phyloP scores from a whole-genome alignment of 1,140 invertebrate species.

The Drosophila pallidifrons region DNA sequence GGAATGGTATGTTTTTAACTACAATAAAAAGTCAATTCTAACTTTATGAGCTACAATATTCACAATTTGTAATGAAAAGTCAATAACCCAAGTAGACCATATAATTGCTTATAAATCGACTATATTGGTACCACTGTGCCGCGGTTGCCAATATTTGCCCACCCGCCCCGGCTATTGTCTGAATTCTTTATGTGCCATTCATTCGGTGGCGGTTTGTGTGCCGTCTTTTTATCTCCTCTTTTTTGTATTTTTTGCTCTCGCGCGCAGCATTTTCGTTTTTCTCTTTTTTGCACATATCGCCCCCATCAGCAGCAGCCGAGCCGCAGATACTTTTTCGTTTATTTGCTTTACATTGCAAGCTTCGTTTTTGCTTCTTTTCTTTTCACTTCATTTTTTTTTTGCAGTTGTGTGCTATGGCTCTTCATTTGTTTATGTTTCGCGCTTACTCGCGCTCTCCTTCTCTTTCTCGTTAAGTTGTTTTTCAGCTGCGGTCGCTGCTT shows the following conservation, averaged over 20 bases:
- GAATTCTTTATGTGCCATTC: conserved; percentile 75
- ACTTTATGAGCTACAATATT: no score
- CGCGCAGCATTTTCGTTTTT: conserved; percentile 55
- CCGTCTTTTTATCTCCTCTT: conserved; percentile 65
- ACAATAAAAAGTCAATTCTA: no score
- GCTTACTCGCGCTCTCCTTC: conserved; percentile 60
- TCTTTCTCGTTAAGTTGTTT: conserved; percentile 38
- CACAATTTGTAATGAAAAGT: no score
- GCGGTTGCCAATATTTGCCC: conserved; percentile 50
- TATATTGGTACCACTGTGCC: conserved; percentile 41
- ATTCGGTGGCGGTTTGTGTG: conserved; percentile 75
- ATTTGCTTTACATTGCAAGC: conserved; percentile 44
- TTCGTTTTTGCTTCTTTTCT: conserved; percentile 35
- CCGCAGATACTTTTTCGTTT: conserved; percentile 43
- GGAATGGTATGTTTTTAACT: no score
- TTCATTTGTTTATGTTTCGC: conserved; percentile 76
- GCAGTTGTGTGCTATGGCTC: conserved; percentile 42
- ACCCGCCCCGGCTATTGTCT: conserved; percentile 45
- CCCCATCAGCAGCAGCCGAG: conserved; percentile 41
- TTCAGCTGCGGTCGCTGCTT: conserved; percentile 63
- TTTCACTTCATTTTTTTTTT: conserved; percentile 28
- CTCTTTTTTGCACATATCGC: conserved; percentile 73
- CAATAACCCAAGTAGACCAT: no score
- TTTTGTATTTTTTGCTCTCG: conserved; percentile 44
- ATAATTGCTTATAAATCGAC: not conserved